phyloP scores from a whole-genome alignment of 1,140 invertebrate genomes.

The Sarcophaga peregrina region DNA sequence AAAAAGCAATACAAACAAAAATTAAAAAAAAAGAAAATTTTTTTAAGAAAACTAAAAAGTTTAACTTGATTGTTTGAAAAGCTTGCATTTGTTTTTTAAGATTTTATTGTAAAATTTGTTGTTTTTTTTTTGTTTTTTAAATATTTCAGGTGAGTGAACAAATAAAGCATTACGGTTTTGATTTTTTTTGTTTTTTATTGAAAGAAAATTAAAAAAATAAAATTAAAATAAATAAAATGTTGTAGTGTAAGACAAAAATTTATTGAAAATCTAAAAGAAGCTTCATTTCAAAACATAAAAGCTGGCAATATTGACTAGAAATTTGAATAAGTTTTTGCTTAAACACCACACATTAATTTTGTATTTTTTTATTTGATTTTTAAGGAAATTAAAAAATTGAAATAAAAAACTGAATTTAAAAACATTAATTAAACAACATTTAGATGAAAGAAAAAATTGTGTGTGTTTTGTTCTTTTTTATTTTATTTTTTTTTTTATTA shows the following conservation, averaged over 20 bases:
- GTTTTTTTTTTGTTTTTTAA: neutral
- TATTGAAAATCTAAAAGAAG: neutral
- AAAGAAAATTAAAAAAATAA: neutral
- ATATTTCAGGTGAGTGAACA: constrained; percentile 41
- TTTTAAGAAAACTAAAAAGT: constrained; percentile 19
- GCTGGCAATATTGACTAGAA: neutral
- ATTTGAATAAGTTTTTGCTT: constrained; percentile 13
- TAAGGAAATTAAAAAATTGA: neutral
- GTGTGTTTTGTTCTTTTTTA: no score
- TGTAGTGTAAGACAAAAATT: neutral
- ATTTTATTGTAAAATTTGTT: constrained; percentile 24
- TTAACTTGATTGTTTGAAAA: constrained; percentile 26
- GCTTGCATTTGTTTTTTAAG: constrained; percentile 40
- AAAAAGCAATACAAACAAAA: constrained; percentile 35
- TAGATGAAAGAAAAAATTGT: neutral
- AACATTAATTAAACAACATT: constrained; percentile 26
- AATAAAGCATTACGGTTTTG: constrained; percentile 43
- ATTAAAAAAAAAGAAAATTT: constrained; percentile 35
- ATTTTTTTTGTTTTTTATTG: neutral
- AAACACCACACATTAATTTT: constrained; percentile 1
- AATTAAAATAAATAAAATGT: neutral
- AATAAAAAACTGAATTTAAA: neutral
- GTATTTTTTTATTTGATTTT: constrained; percentile 7
- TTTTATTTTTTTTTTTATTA: no score
- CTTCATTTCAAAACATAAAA: neutral